Conservation (phyloP, 2,888 invertebrate genomes). For the Pseudeuparius sepicola region DNA sequence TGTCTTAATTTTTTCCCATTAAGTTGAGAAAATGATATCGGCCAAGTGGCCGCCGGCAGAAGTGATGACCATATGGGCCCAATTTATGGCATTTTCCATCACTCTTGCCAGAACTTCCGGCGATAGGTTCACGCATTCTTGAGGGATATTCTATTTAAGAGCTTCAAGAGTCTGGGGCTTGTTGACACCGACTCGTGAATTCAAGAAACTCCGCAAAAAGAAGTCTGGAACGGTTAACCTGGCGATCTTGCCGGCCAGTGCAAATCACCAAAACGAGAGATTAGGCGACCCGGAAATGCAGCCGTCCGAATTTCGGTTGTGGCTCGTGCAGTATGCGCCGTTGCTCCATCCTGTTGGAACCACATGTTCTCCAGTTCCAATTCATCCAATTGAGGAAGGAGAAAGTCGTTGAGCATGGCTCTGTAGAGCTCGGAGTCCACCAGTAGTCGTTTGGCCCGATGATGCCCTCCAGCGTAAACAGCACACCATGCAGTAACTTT, state of each 20-base stretch:
- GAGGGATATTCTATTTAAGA: slow-evolving; percentile 21
- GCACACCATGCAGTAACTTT: too few species aligned
- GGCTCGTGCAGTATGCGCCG: too few species aligned
- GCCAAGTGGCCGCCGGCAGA: slow-evolving; percentile 19
- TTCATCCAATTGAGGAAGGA: too few species aligned
- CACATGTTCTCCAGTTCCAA: too few species aligned
- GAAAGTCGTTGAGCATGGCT: too few species aligned
- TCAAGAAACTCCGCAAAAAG: slow-evolving; percentile 21
- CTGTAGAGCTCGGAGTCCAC: too few species aligned
- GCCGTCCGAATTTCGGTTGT: too few species aligned
- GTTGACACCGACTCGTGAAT: slow-evolving; percentile 19
- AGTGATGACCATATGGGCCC: slow-evolving; percentile 21
- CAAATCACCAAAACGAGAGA: too few species aligned
- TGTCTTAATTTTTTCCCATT: slow-evolving; percentile 15
- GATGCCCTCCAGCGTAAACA: too few species aligned
- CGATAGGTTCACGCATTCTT: slow-evolving; percentile 19
- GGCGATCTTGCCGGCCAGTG: slow-evolving; percentile 23
- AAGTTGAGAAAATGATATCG: slow-evolving; percentile 18
- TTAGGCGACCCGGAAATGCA: too few species aligned
- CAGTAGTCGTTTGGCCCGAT: too few species aligned
- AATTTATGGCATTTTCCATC: slow-evolving; percentile 17
- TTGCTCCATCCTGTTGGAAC: too few species aligned
- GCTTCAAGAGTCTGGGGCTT: slow-evolving; percentile 19
- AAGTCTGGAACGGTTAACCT: slow-evolving; percentile 16
- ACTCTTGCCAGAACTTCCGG: slow-evolving; percentile 21